Conservation (phyloP, 2,797 vertebrate genomes). For the Crax fasciolata region DNA sequence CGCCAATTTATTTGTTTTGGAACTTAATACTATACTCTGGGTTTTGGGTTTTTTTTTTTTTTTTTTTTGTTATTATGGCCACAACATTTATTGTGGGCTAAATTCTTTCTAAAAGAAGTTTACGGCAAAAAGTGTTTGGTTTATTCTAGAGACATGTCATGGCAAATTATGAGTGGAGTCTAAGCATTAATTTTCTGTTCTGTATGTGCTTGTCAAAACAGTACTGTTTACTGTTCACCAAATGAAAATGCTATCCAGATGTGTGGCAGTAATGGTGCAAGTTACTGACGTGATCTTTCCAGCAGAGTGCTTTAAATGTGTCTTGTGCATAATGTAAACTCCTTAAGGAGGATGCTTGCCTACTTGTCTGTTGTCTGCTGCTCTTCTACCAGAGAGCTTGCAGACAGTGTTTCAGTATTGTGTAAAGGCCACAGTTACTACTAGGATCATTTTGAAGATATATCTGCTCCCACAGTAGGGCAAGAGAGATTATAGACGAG, state of each 20-base stretch:
- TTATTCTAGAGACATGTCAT: background rate
- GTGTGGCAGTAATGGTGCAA: background rate
- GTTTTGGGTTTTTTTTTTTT: background rate
- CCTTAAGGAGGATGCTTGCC: background rate
- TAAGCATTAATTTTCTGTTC: background rate
- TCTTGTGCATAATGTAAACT: background rate
- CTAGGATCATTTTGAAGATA: background rate
- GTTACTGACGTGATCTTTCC: background rate
- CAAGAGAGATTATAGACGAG: background rate
- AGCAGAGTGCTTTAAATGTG: background rate
- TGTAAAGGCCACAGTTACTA: background rate
- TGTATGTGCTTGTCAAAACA: background rate
- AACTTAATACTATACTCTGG: background rate
- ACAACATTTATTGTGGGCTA: background rate
- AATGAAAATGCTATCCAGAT: background rate
- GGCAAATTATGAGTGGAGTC: background rate
- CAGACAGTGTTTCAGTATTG: background rate
- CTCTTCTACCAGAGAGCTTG: background rate
- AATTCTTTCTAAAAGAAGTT: background rate
- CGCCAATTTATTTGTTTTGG: accelerated
- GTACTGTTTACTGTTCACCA: background rate
- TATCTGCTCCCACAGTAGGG: background rate
- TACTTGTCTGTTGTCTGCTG: background rate
- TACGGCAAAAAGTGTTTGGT: background rate
- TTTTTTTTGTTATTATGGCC: background rate